Percentiles rank a stretch among this genome's conserved stretches.
Conservation (phyloP, 2,113 vertebrate genomes). For the Crotalus tigris region DNA sequence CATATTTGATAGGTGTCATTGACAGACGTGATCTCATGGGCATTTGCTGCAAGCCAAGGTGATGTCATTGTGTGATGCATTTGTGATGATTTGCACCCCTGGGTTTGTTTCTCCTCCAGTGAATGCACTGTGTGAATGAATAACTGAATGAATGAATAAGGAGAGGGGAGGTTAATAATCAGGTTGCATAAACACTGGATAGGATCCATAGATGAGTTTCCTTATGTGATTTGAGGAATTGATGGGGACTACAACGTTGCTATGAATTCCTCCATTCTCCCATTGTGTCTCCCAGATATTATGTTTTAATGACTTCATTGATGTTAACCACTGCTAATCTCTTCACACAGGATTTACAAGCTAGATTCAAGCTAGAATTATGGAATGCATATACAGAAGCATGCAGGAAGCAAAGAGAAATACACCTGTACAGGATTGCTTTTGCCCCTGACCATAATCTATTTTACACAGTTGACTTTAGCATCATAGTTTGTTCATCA, state of each 20-base stretch:
- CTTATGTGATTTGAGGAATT: constrained; percentile 12
- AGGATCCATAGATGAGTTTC: constrained; percentile 31
- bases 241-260: background rate
- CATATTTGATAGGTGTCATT: constrained; percentile 53
- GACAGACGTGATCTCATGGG: constrained; percentile 48
- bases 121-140: background rate
- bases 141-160: background rate
- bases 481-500: constrained; percentile 45
- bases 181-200: background rate
- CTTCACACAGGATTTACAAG: background rate
- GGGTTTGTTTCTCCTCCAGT: background rate
- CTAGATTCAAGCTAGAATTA: background rate
- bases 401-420: background rate
- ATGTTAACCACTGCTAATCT: background rate
- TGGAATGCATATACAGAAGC: too few species aligned
- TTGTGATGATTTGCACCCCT: background rate
- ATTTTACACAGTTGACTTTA: constrained; percentile 29
- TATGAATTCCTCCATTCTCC: background rate
- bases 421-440: constrained; percentile 41
- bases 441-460: background rate
- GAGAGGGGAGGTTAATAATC: background rate
- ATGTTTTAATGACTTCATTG: background rate
- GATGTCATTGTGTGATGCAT: background rate
- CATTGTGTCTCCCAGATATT: background rate
- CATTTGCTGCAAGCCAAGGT: background rate